A percentile compares a stretch with the other conserved stretches of the same genome.
Evolutionary conservation across 2,797 vertebrate genomes (phyloP).

Genomic region (Halcyon badia): DNA sequence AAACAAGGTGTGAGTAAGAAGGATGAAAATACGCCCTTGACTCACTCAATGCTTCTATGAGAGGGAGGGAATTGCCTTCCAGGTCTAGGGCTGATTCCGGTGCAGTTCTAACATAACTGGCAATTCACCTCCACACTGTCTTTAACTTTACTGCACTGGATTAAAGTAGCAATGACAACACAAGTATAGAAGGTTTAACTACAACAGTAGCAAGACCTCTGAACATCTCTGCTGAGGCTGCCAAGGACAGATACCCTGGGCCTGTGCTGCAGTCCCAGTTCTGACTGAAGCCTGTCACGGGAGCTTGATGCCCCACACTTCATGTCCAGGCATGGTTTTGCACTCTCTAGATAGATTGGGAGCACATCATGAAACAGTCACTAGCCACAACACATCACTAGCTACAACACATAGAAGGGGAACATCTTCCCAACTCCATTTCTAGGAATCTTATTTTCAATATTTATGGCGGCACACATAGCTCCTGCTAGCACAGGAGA

Average conservation of each 20-base stretch:
- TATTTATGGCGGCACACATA: not conserved
- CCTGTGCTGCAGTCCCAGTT: accelerated
- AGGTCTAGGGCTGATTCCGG: accelerated
- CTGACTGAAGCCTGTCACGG: not conserved
- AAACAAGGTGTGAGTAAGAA: not conserved
- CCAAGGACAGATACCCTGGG: not conserved
- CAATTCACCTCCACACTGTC: accelerated
- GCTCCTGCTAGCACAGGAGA: not conserved
- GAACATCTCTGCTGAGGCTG: not conserved
- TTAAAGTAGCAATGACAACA: not conserved
- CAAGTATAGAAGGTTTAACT: not conserved
- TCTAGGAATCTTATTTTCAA: not conserved
- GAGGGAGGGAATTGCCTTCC: not conserved
- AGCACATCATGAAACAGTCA: not conserved
- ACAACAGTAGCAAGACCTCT: not conserved
- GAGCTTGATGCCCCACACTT: not conserved
- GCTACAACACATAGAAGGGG: not conserved
- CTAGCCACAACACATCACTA: not conserved
- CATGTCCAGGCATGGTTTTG: not conserved
- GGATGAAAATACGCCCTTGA: not conserved
- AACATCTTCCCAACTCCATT: not conserved
- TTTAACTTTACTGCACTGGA: not conserved
- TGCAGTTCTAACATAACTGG: not conserved
- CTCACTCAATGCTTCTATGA: not conserved
- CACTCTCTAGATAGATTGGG: accelerated